A percentile compares a stretch with the other conserved stretches of the same genome.
Evolutionary conservation across 2,888 invertebrate species (phyloP).

Genomic region (Graphium colonna): DNA sequence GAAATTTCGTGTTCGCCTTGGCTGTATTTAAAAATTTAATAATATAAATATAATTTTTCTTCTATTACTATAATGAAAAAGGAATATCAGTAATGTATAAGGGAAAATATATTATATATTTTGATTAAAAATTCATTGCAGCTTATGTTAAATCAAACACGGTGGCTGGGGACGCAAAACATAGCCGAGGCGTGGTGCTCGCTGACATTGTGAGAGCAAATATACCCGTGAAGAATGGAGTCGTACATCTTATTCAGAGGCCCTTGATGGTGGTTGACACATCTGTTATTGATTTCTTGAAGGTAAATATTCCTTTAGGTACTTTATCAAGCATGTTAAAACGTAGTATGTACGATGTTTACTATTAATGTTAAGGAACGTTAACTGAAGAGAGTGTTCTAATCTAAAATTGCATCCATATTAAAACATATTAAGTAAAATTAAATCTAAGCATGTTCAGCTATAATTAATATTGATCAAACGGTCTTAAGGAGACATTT

Average conservation of each 20-base stretch:
- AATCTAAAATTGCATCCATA: conserved; percentile 19
- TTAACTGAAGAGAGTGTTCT: not conserved
- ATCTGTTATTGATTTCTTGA: conserved; percentile 90
- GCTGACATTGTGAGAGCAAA: conserved; percentile 94
- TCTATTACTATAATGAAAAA: too few species aligned
- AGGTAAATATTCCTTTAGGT: conserved; percentile 75
- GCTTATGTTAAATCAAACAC: conserved; percentile 94
- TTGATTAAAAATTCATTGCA: too few species aligned
- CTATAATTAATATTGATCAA: too few species aligned
- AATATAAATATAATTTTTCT: too few species aligned
- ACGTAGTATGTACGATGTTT: not conserved
- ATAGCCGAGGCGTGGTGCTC: conserved; percentile 90
- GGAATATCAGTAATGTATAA: too few species aligned
- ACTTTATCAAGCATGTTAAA: not conserved
- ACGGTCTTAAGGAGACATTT: too few species aligned
- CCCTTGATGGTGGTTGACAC: conserved; percentile 95
- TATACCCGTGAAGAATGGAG: conserved; percentile 95
- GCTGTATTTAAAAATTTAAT: too few species aligned
- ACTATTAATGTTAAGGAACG: not conserved
- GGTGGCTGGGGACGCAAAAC: conserved; percentile 86
- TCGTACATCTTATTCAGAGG: conserved; percentile 94
- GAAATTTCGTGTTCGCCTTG: too few species aligned
- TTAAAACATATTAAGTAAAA: not conserved
- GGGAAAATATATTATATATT: too few species aligned
- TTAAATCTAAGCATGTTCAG: not conserved